Evolutionary conservation across 2,797 vertebrate genomes (phyloP), one percentile per base, ranked within the genome.

Genomic region (Sebastes melanostomus): DNA sequence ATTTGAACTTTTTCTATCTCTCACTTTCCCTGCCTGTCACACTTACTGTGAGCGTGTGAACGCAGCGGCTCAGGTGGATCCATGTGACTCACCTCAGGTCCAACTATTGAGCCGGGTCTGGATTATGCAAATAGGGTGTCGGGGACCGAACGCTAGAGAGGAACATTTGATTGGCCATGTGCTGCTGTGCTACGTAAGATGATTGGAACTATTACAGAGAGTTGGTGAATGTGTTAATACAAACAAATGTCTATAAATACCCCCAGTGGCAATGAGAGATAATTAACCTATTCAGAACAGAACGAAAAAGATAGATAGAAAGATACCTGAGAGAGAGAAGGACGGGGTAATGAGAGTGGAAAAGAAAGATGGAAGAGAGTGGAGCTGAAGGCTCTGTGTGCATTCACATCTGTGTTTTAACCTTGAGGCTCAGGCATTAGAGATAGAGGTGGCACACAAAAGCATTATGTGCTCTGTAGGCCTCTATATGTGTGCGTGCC

Each of bases 91-190:
- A 69, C 71, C 62, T 73, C 24, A 70, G 76, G 83, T 79, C 77
- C 78, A 85, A 72, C 86, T 67, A 52, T 54, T 81, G 75, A 85
- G 76, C 73, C 75, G 85, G 85, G 89, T 93, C 84, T 92, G 84
- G 89, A 92, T 93, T 93, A 92, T 91, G 86, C 85, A 89, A 91
- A 91, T 86, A 25, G 65, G 27, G 67, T 75, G 77, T 68, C 30
- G 10, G 72, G 72, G 77, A 72, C n/a, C 11, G 20, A 87, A 65
- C 30, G 75, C 22, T 7, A 36, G 67, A 61, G 76, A 84, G 78
- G 68, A 70, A 70, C 73, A 74, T 69, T 70, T 85, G 80, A 73
- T 77, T 86, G 84, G 61, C 50, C 61, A 46, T 42, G 72, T 66
- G 78, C 29, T 66, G 78, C 32, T 55, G 30, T 29, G 5, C 66